Evolutionary conservation across 2,797 vertebrate species (phyloP), one percentile per base, ranked within the genome.

Genomic region (Dipus sagitta): DNA sequence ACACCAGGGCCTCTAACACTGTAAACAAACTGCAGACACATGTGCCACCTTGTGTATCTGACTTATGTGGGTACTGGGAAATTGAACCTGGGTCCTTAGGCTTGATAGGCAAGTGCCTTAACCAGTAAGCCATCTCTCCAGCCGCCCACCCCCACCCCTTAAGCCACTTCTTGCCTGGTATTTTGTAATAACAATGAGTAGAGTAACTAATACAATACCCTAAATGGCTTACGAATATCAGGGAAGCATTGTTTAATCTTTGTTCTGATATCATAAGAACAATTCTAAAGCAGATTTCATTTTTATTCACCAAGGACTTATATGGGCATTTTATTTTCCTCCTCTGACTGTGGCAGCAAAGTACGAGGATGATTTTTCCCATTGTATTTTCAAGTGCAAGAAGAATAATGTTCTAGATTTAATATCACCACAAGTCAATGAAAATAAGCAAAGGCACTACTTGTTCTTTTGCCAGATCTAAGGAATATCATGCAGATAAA

Each of bases 401-500:
- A 67, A 38, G 4, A 82, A 88, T 7, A 14, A 67, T 64, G 26
- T 23, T 82, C n/a, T 77, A 71, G 18, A 67, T 32, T 78, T 75
- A 87, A 26, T 64, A 34, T 18, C 21, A 81, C 65, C n/a, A 24
- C 2, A 62, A 93, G 23, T 47, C 14, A 80, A 62, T 2, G 15
- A 78, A 94, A 85, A 70, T 70, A 42, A 87, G 47, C 9, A 91
- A 78, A 84, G 80, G 20, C 70, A 91, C 54, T 13, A 72, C 2
- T 18, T 38, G 32, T 79, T 76, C 28, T 88, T 76, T 12, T 79
- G 17, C 42, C n/a, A 54, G 74, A 81, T 34, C n/a, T 60, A 18
- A 87, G 88, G 30, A 76, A 67, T 64, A 71, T 38, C 62, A 11
- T 62, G 10, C 38, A 78, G 10, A 80, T 30, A 30, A 93, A 77